A percentile compares a stretch with the other conserved stretches of the same genome.
Conservation (phyloP, 2,888 invertebrate genomes). For the Sepioteuthis lessoniana region DNA sequence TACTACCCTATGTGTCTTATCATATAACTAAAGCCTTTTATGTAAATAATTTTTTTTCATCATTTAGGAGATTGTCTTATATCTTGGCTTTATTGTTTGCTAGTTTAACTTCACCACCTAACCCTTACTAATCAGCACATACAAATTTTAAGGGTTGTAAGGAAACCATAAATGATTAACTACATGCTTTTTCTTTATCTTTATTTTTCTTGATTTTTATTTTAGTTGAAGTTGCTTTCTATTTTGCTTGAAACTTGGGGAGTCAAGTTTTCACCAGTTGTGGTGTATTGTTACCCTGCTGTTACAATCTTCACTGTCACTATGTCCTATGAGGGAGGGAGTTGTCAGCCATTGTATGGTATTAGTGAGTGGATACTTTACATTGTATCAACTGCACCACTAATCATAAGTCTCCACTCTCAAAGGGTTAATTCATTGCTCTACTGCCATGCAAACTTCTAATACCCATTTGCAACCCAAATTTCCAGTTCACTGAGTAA, state of each 20-base stretch:
- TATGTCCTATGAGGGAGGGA: conserved; percentile 11
- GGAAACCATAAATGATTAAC: background rate
- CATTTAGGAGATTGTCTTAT: background rate
- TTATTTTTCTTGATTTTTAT: background rate
- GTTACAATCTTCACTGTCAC: conserved; percentile 33
- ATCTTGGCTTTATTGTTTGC: background rate
- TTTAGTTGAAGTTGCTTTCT: background rate
- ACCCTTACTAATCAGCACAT: background rate
- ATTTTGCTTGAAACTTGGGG: background rate
- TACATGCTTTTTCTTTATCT: background rate
- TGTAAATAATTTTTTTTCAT: background rate
- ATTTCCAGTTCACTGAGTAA: conserved; percentile 16
- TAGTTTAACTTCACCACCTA: background rate
- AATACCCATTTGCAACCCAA: background rate
- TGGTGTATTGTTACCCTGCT: conserved; percentile 13
- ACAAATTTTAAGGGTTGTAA: background rate
- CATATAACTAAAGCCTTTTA: background rate
- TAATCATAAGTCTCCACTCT: conserved; percentile 17
- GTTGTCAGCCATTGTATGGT: background rate
- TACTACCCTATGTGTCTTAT: no score
- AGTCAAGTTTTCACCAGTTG: background rate
- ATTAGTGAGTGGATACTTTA: background rate
- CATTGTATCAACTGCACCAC: background rate
- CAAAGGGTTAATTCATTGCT: conserved; percentile 21
- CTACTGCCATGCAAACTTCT: background rate